Percentiles rank a stretch among this genome's conserved stretches.
Conservation (phyloP, 2,797 vertebrate species). For the Knipowitschia caucasica region DNA sequence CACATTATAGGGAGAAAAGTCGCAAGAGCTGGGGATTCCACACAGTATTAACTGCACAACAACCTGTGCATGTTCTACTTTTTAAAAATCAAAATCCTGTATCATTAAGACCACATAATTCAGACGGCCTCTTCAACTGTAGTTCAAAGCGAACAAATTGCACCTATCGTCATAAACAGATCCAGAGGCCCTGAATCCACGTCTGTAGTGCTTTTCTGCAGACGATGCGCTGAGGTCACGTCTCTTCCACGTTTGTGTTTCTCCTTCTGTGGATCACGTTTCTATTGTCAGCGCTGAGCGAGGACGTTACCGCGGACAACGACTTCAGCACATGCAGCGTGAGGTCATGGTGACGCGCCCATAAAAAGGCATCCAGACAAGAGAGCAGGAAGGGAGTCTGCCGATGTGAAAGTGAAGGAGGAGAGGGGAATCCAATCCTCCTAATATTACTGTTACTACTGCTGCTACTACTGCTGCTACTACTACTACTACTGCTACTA, state of each 20-base stretch:
- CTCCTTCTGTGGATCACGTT: constrained; percentile 1
- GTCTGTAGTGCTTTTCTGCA: too few relatives aligned
- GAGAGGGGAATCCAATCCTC: neutral
- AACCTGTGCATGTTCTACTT: too few relatives aligned
- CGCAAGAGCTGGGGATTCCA: too few relatives aligned
- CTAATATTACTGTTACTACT: neutral
- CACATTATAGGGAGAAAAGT: too few relatives aligned
- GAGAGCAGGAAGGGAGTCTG: neutral
- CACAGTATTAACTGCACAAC: too few relatives aligned
- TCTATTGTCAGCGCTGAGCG: constrained; percentile 2
- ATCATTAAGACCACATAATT: too few relatives aligned
- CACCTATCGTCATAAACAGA: too few relatives aligned
- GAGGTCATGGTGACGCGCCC: neutral
- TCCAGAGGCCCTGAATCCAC: too few relatives aligned
- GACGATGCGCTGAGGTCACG: neutral
- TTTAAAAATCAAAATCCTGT: too few relatives aligned
- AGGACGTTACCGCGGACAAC: neutral
- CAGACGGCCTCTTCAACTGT: too few relatives aligned
- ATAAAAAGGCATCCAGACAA: neutral
- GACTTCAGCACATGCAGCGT: neutral
- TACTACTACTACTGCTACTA: neutral
- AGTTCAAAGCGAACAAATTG: too few relatives aligned
- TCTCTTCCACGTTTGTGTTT: neutral
- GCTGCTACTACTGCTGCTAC: neutral
- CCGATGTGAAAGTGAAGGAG: neutral